A percentile compares a stretch with the other conserved stretches of the same genome.
phyloP scores from a whole-genome alignment of 1,140 invertebrate species.

The Drosophila biarmipes region DNA sequence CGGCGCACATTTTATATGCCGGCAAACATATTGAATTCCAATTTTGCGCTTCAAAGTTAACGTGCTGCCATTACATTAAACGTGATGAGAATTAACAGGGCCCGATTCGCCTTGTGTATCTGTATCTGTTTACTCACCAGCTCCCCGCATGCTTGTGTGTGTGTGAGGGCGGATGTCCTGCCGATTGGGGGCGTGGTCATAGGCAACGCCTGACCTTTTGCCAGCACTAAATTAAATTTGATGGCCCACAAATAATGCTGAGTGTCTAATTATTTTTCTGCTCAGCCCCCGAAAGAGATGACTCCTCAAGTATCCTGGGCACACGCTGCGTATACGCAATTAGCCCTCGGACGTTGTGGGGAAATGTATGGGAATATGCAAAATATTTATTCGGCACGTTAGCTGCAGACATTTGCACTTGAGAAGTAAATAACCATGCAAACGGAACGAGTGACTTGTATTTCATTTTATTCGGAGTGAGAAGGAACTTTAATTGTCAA shows the following conservation, averaged over 20 bases:
- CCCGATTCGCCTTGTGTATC: constrained; percentile 27
- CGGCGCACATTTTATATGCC: constrained; percentile 62
- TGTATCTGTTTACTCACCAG: constrained; percentile 4
- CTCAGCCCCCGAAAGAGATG: constrained; percentile 24
- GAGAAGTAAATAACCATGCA: constrained; percentile 35
- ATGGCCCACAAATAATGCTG: constrained; percentile 79
- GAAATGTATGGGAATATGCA: constrained; percentile 44
- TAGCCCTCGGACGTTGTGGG: constrained; percentile 3
- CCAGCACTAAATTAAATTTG: constrained; percentile 79
- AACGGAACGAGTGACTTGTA: constrained; percentile 19
- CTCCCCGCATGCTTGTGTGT: constrained; percentile 6
- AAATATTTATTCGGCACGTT: constrained; percentile 50
- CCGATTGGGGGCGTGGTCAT: constrained; percentile 45
- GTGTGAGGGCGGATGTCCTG: constrained; percentile 20
- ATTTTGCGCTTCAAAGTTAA: constrained; percentile 79
- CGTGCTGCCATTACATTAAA: constrained; percentile 80
- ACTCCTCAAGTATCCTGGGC: constrained; percentile 40
- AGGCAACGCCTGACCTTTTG: constrained; percentile 60
- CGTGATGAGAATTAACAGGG: constrained; percentile 80
- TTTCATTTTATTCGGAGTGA: neutral
- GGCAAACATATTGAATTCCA: constrained; percentile 80
- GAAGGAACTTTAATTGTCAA: neutral
- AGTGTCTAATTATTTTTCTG: constrained; percentile 80
- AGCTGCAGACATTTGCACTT: constrained; percentile 59
- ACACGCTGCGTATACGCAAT: constrained; percentile 70